Base-by-base conservation (phyloP, 1,140 invertebrate species). In the Zaprionus kolodkinae region DNA sequence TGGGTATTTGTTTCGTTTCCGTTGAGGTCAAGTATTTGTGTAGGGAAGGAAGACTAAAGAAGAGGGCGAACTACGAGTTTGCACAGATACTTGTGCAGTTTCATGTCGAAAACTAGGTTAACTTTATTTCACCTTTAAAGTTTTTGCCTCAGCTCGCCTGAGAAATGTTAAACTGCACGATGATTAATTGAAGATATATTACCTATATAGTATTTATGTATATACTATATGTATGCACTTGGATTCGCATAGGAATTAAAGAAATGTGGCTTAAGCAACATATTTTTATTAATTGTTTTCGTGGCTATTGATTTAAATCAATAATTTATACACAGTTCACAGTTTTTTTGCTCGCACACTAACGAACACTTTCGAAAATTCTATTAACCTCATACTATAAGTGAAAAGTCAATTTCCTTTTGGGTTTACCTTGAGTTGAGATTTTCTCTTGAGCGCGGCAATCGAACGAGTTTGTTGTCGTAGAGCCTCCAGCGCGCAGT, bases 391-490 rank as follows among this genome's bases (percentile, higher is more conserved):
- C n/a, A 10, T 52, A 21, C 13, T 7, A 25, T 15, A 25, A 17
- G 10, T n/a, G 25, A 25, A 25, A 25, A 25, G 45, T 25, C 9
- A 50, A 50, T 38, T 56, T 66, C 30, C 54, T 45, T 45, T 43
- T 38, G 21, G 1, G 62, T 70, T 87, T 91, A 92, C 91, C 91
- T 92, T 92, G 91, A 92, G 81, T 85, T 92, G 91, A 72, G 91
- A 92, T 92, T 92, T 92, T 76, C 91, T 92, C 76, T 90, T 92
- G 64, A 92, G 91, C 70, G 88, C 91, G 65, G 91, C 91, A 90
- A 92, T 92, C 78, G 91, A 92, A 75, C 91, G 91, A 45, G 91
- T 87, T 81, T 89, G 91, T 72, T 92, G 91, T 66, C 91, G 76
- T 78, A 92, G 62, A 70, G 92, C 88, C 91, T 92, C 91, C 91